These are phyloP conservation scores for Tethea ocularis DNA, from an alignment of 2,888 invertebrate genomes.

Conservation along the genomic window DNA sequence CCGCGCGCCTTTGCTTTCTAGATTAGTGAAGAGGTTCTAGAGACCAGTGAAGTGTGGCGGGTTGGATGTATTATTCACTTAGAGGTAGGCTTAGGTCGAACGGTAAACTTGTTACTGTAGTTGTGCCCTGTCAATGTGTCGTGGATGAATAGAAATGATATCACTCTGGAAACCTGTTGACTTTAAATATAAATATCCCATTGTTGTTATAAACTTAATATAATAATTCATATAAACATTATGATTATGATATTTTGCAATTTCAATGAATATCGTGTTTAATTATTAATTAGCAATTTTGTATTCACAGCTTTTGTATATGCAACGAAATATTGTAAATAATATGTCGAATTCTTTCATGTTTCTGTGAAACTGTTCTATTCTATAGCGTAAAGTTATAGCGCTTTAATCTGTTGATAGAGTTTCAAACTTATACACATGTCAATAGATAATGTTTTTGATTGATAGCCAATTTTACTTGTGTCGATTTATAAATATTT, in stretches of 20 bases:
- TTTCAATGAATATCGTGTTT: not conserved
- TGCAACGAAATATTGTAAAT: conserved; percentile 65
- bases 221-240: conserved; percentile 1
- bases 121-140: not conserved
- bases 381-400: conserved; percentile 14
- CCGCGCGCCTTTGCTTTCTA: conserved; percentile 54
- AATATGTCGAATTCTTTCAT: conserved; percentile 31
- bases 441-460: not conserved
- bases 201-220: conserved; percentile 44
- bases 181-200: conserved; percentile 25
- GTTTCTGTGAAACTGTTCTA: conserved; percentile 52
- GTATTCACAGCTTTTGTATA: conserved; percentile 58
- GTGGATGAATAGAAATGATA: not conserved
- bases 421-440: not conserved
- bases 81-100: conserved; percentile 8
- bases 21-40: conserved; percentile 5
- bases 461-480: not conserved
- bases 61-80: conserved; percentile 9
- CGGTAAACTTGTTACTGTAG: not conserved
- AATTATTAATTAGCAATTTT: conserved; percentile 31
- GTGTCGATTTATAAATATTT: not conserved
- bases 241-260: conserved; percentile 9
- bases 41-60: conserved; percentile 9
- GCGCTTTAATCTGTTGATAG: not conserved
- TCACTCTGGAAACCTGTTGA: not conserved